phyloP scores from a whole-genome alignment of 1,140 invertebrate species.

The Teleopsis dalmanni region DNA sequence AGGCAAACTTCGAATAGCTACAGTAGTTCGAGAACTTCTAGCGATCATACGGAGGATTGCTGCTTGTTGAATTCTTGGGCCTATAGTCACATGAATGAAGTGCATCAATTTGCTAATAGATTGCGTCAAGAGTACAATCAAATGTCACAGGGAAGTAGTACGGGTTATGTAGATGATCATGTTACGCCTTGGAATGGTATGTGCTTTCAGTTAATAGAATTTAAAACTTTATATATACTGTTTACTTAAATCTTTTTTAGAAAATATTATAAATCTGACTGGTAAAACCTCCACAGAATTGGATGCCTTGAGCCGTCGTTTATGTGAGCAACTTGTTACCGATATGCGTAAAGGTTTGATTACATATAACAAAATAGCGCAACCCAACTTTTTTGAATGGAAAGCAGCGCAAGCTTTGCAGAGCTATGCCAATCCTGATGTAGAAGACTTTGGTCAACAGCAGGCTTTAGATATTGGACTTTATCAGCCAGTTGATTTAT shows the following conservation, averaged over 20 bases:
- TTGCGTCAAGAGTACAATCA: conserved; percentile 32
- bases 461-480: conserved; percentile 19
- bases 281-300: conserved; percentile 25
- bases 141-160: conserved; percentile 20
- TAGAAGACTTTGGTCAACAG: conserved; percentile 18
- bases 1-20: neutral
- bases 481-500: conserved; percentile 25
- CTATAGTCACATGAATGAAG: conserved; percentile 23
- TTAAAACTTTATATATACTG: neutral
- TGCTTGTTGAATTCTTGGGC: conserved; percentile 25
- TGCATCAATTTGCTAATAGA: conserved; percentile 28
- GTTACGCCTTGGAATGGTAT: conserved; percentile 25
- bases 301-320: conserved; percentile 20
- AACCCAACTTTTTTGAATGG: conserved; percentile 33
- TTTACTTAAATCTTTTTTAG: conserved; percentile 14
- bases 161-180: conserved; percentile 10
- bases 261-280: conserved; percentile 23
- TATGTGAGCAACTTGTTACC: conserved; percentile 25
- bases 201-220: conserved; percentile 3
- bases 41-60: neutral
- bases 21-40: neutral
- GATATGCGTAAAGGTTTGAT: conserved; percentile 28
- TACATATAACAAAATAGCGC: conserved; percentile 24
- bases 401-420: conserved; percentile 28
- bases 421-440: neutral